Conservation (phyloP, 2,797 vertebrate genomes). For the Pipistrellus kuhlii region DNA sequence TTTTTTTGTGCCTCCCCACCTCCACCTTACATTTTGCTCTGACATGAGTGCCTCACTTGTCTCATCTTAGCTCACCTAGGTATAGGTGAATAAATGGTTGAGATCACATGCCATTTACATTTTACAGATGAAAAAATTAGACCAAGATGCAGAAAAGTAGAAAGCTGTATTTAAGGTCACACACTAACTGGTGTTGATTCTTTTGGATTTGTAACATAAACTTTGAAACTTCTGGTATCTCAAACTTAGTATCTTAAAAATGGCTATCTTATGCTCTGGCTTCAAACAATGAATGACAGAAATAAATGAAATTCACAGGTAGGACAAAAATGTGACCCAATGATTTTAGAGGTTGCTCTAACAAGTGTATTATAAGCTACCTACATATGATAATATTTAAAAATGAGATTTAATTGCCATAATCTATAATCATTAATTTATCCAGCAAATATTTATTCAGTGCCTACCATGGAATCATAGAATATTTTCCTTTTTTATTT, state of each 20-base stretch:
- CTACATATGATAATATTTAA: not conserved
- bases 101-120: not conserved
- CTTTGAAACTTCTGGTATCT: not conserved
- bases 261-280: not conserved
- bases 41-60: not conserved
- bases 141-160: not conserved
- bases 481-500: not conserved
- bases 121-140: slow-evolving; percentile 14
- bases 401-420: not conserved
- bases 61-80: not conserved
- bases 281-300: not conserved
- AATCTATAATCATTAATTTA: slow-evolving; percentile 16
- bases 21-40: not conserved
- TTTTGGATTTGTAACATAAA: not conserved
- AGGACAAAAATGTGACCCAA: not conserved
- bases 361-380: not conserved
- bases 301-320: slow-evolving; percentile 11
- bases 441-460: not conserved
- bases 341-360: slow-evolving; percentile 16
- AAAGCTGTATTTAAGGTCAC: not conserved
- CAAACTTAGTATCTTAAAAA: slow-evolving; percentile 15
- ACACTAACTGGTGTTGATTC: not conserved
- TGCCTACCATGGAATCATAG: not conserved
- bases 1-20: not conserved
- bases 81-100: slow-evolving; percentile 4